Conservation (phyloP, 2,113 vertebrate genomes). For the Neogobius melanostomus region DNA sequence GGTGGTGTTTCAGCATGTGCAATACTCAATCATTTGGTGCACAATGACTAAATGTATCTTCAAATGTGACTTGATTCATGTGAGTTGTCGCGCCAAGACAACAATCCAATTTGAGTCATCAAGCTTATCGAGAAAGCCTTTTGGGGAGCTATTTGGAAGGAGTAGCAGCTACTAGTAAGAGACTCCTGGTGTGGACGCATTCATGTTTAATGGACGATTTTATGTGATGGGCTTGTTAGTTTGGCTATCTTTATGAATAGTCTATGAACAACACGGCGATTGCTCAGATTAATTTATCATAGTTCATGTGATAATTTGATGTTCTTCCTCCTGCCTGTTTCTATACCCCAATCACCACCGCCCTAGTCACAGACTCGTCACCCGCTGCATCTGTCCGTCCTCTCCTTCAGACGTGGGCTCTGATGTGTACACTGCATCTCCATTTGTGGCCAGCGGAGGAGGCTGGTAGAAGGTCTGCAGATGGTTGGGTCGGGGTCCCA, state of each 20-base stretch:
- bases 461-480: constrained; percentile 91
- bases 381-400: constrained; percentile 90
- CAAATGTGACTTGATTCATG: too few relatives aligned
- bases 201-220: neutral
- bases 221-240: neutral
- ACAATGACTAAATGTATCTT: neutral
- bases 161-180: too few relatives aligned
- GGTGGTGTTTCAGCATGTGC: neutral
- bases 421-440: constrained; percentile 72
- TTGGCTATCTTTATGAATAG: constrained; percentile 3
- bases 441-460: constrained; percentile 81
- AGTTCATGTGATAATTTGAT: constrained; percentile 13
- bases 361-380: constrained; percentile 93
- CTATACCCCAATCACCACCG: constrained; percentile 82
- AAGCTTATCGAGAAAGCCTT: too few relatives aligned
- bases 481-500: constrained; percentile 85
- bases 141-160: too few relatives aligned
- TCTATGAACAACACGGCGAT: constrained; percentile 24
- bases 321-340: constrained; percentile 64
- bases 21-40: neutral
- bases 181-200: neutral
- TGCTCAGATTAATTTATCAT: constrained; percentile 30
- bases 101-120: too few relatives aligned
- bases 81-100: too few relatives aligned
- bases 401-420: constrained; percentile 82